Evolutionary conservation across 2,113 vertebrate species (phyloP), one percentile per base, ranked within the genome.

Genomic region (Paramormyrops kingsleyae): DNA sequence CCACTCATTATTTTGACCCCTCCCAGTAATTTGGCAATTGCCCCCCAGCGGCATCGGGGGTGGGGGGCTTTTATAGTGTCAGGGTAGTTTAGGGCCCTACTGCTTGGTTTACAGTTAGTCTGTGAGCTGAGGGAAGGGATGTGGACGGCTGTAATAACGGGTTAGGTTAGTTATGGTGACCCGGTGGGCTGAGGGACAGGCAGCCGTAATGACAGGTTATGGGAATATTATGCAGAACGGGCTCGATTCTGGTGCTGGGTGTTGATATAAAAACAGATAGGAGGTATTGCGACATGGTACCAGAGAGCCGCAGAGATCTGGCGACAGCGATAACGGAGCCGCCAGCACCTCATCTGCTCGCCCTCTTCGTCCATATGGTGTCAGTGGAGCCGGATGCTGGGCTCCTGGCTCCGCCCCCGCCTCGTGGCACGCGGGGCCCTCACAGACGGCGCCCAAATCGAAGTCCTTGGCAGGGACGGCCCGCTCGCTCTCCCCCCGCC

Each of bases 21-120:
- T 92, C 90, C 91, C 91, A 91, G 91, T 91, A 90, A 94, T 93
- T 91, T 91, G 88, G 87, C 89, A 90, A 92, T 92, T 92, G 31
- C 80, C 87, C 90, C 90, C 91, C 91, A 90, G 31, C 90, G 85
- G 80, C 88, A 90, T 80, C 86, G 49, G 50, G 46, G 84, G 88
- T 39, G 80, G 86, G 89, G 39, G 19, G 6, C 39, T 87, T 52
- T 21, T 70, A 70, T 92, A 92, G 92, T 91, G 39, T 88, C 21
- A 66, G 9, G 9, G 46, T 50, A 13, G 49, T 31, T 87, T 53
- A 83, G n/a, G 70, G 70, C 27, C 62, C 62, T 66, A 31, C 24
- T 66, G 62, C 6, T n/a, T 62, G 59, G 59, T n/a, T 62, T 62
- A 62, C 24, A 62, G 59, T 62, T 7, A 62, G 21, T 24, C 59